These are phyloP conservation scores for Patagioenas fasciata DNA, from an alignment of 2,113 vertebrate species.

Conservation along the genomic window DNA sequence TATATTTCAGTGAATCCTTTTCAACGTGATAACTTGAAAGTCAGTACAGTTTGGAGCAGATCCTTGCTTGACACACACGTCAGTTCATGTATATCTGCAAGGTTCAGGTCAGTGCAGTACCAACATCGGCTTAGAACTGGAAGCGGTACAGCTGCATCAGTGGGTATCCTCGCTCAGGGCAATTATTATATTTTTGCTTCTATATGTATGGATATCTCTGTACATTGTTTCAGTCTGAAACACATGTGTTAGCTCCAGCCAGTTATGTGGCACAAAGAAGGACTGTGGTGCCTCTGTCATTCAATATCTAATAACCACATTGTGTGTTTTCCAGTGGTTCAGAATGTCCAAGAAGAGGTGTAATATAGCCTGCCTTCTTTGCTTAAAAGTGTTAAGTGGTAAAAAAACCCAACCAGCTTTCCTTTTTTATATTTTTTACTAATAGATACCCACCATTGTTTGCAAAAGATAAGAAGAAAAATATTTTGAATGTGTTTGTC, in stretches of 20 bases:
- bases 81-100: neutral
- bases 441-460: neutral
- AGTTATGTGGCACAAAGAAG: neutral
- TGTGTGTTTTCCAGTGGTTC: neutral
- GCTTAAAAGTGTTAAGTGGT: neutral
- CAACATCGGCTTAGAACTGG: neutral
- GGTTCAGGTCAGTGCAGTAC: neutral
- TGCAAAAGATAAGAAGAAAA: neutral
- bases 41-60: neutral
- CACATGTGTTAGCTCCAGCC: neutral
- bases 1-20: neutral
- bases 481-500: neutral
- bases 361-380: neutral
- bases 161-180: neutral
- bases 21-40: neutral
- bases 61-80: neutral
- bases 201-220: neutral
- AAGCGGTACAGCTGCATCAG: neutral
- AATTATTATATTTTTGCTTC: neutral
- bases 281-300: neutral
- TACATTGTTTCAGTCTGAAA: neutral
- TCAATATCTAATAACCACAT: neutral
- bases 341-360: no score
- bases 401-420: rapidly evolving
- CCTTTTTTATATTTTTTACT: neutral